Evolutionary conservation across 2,888 invertebrate genomes (phyloP), one percentile per base, ranked within the genome.

Genomic region (Dicycla oo): DNA sequence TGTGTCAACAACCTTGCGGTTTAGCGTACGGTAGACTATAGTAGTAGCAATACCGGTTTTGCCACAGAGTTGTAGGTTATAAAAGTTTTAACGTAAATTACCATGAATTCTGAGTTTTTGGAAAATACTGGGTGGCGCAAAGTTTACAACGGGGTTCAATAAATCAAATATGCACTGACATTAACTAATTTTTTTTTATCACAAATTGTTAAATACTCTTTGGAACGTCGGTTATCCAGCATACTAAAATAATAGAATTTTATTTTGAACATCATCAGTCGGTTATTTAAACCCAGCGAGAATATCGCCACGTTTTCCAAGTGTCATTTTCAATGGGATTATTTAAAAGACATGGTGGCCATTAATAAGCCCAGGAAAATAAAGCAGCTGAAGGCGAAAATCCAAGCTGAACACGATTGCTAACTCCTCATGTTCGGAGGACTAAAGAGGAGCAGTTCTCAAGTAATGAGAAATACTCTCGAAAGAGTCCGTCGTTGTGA

Each of bases 1-100:
- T 65, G 23, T 47, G 45, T 67, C 34, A 38, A 26, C 34, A 47
- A 4, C 30, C 15, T 67, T 67, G 47, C 20, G 47, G 47, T 66
- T 38, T 10, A 20, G 45, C 15, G 20, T 26, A 15, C 23, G 3
- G 23, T 38, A 8, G 15, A 57, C 34, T 10, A 45, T 8, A n/a
- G 30, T 23, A 23, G n/a, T n/a, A 15, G 10, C 15, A 34, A 47
- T 20, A 34, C 3, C 15, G 7, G 38, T 23, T 60, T 60, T 18
- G 0, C 10, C 38, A 38, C 26, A 5, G 20, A 20, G 15, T 23
- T 57, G 5, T 11, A 13, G 38, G 23, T 54, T 20, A 5, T 20
- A 23, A 30, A 38, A 38, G 0, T 15, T n/a, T 34, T 15, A n/a
- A 34, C 58, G 34, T 57, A 34, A 57, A n/a, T 6, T n/a, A 13